phyloP scores from a whole-genome alignment of 2,888 invertebrate genomes.

The Caenorhabditis doughertyi region DNA sequence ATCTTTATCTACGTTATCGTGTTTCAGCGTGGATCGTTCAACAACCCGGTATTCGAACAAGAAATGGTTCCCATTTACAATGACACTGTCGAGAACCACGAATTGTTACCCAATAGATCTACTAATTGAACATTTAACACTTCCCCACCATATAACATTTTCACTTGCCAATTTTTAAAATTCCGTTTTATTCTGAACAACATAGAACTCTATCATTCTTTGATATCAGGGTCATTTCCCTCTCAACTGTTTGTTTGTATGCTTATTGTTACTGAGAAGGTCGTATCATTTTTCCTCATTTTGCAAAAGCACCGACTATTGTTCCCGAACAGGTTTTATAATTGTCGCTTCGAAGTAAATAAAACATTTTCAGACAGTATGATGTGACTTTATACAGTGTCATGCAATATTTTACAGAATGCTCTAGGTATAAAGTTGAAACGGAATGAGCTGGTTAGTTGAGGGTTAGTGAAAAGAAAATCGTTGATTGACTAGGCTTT shows the following conservation, averaged over 20 bases:
- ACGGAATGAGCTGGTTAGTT: neutral
- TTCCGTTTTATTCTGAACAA: neutral
- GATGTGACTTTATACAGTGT: constrained; percentile 35
- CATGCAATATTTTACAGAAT: constrained; percentile 42
- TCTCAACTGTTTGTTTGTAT: neutral
- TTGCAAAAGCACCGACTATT: neutral
- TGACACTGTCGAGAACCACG: constrained; percentile 68
- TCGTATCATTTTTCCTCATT: neutral
- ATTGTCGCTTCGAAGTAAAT: constrained; percentile 6
- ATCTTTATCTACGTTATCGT: neutral
- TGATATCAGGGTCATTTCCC: neutral
- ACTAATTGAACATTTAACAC: constrained; percentile 3
- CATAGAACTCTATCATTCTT: neutral
- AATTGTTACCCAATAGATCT: constrained; percentile 48
- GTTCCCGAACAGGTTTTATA: neutral
- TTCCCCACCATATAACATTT: neutral
- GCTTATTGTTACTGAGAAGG: neutral
- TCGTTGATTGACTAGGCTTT: constrained; percentile 12
- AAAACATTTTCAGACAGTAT: neutral
- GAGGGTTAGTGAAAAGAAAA: neutral
- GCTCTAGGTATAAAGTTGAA: constrained; percentile 22
- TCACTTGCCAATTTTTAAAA: constrained; percentile 31
- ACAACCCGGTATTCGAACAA: constrained; percentile 73
- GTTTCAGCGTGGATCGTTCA: constrained; percentile 71
- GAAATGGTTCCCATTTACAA: constrained; percentile 72